A percentile compares a stretch with the other conserved stretches of the same genome.
Conservation (phyloP, 1,140 invertebrate species). For the Marisa cornuarietis region DNA sequence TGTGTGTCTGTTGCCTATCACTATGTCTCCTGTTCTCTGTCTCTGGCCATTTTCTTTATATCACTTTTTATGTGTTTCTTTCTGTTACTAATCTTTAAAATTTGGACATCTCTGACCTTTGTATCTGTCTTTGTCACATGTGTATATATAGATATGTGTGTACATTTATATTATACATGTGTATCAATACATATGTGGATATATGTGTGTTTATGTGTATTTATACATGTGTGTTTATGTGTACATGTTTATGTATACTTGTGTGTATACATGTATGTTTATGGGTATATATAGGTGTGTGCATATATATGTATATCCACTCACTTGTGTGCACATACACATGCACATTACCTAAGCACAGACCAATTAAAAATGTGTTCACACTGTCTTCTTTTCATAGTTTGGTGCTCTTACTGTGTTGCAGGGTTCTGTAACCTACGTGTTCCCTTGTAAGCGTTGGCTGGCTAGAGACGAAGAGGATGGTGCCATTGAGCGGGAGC, state of each 20-base stretch:
- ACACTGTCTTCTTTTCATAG: no score
- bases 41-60: neutral
- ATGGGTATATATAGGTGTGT: no score
- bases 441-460: slow-evolving; percentile 66
- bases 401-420: slow-evolving; percentile 21
- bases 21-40: no score
- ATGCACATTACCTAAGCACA: no score
- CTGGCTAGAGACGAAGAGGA: slow-evolving; percentile 63
- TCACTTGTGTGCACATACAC: no score
- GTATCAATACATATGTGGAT: no score
- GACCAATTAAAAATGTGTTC: no score
- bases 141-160: neutral
- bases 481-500: slow-evolving; percentile 60
- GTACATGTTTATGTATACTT: no score
- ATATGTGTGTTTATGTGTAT: no score
- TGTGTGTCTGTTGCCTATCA: neutral
- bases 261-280: no score
- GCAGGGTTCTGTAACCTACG: slow-evolving; percentile 61
- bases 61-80: neutral
- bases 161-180: neutral
- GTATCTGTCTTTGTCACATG: neutral
- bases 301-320: no score
- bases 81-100: slow-evolving; percentile 2
- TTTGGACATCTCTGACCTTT: neutral
- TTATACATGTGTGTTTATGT: no score